A percentile compares a stretch with the other conserved stretches of the same genome.
phyloP scores from a whole-genome alignment of 2,797 vertebrate genomes.

The Channallabes apus region DNA sequence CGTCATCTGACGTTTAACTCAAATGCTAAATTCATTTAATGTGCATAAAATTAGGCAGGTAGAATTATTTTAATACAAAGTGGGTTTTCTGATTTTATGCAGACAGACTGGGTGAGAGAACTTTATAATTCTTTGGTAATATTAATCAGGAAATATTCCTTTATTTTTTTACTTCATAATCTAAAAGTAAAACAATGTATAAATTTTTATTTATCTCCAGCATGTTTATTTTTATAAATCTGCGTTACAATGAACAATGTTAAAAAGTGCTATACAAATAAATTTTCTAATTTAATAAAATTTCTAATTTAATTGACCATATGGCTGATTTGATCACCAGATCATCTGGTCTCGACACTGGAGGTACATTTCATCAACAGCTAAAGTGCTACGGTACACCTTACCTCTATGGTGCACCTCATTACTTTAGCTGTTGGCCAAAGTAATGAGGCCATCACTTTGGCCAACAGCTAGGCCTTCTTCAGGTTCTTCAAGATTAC shows the following conservation, averaged over 20 bases:
- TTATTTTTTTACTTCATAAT: neutral
- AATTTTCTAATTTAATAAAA: no score
- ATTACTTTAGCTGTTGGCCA: no score
- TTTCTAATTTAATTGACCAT: no score
- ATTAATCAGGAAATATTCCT: no score
- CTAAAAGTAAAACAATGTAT: no score
- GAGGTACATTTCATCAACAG: neutral
- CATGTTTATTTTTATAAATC: no score
- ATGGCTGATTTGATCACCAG: neutral
- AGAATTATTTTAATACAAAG: neutral
- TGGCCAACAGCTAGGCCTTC: neutral
- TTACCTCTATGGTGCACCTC: no score
- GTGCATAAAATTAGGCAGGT: neutral
- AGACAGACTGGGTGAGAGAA: neutral
- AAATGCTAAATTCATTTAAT: neutral
- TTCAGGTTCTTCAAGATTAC: neutral
- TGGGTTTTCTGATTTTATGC: neutral
- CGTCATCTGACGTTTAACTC: neutral
- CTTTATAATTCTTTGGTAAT: no score
- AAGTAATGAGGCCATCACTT: neutral
- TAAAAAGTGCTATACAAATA: no score
- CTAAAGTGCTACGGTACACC: no score
- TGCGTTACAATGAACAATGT: no score
- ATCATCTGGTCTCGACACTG: neutral
- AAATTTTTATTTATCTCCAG: no score